Evolutionary conservation across 2,797 vertebrate species (phyloP), one percentile per base, ranked within the genome.

Genomic region (Esox masquinongy): DNA sequence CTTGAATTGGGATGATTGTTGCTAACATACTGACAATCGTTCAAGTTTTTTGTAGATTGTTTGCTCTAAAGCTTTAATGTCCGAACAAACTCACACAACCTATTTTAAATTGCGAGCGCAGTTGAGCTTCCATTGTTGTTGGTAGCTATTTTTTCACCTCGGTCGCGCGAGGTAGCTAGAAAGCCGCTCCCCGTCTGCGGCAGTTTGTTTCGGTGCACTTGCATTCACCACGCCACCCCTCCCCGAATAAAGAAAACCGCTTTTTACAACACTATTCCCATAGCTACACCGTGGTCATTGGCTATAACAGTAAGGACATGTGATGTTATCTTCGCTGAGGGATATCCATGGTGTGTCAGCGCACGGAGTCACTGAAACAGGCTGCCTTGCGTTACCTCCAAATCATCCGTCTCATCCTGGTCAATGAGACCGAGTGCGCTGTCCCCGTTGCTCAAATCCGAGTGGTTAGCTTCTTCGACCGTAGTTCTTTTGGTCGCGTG

Each of bases 141-240:
- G 82, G 72, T 81, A 16, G 24, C 76, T 85, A 78, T 77, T 77
- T 76, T n/a, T 53, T 68, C 80, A 72, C 83, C 88, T 83, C 87
- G 81, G 80, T 91, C 90, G 79, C 70, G 83, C 88, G 61, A 87
- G 70, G 70, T 72, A 85, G 86, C 81, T 90, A 87, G 43, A 47
- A 89, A 88, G 92, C 92, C 91, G 92, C 93, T 92, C 91, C 92
- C 92, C 91, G 92, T 93, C 92, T 92, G 93, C 91, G 91, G 91
- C 92, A 93, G 90, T 91, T 91, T 56, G 53, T 73, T 88, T 80
- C 89, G 90, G 89, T 90, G 92, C 92, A 92, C 92, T 94, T 90
- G 92, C 90, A 81, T 91, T 91, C 86, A 87, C 86, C 77, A 85
- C 89, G 80, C 77, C 83, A 83, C 83, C 82, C 83, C 84, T 84